Conservation (phyloP, 2,797 vertebrate species). For the Lagorchestes hirsutus region DNA sequence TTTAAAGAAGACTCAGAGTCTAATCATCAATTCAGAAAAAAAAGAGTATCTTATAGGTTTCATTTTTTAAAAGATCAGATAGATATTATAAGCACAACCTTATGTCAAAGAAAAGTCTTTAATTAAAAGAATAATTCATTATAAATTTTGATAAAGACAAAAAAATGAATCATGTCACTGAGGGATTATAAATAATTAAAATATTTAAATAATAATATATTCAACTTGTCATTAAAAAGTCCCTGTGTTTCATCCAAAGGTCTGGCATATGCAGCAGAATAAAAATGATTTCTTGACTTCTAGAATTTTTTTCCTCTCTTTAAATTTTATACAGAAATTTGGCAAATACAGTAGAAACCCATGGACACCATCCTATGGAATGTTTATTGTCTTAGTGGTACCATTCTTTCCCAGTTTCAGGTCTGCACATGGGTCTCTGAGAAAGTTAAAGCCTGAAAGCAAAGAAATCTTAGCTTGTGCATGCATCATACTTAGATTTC, state of each 20-base stretch:
- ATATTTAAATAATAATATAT: conserved; percentile 75
- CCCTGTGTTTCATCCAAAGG: conserved; percentile 58
- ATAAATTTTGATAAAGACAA: conserved; percentile 59
- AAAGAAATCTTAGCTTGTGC: background rate
- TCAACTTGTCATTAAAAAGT: conserved; percentile 67
- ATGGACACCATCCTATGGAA: background rate
- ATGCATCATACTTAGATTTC: background rate
- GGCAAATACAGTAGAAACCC: conserved; percentile 53
- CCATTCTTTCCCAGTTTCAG: conserved; percentile 44
- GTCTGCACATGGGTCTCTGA: background rate
- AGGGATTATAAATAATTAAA: conserved; percentile 66
- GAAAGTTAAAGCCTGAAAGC: conserved; percentile 41
- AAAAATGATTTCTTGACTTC: conserved; percentile 68
- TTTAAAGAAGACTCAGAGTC: conserved; percentile 48
- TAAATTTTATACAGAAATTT: conserved; percentile 49
- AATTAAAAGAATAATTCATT: conserved; percentile 71
- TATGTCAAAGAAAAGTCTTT: conserved; percentile 58
- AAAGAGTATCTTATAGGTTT: background rate
- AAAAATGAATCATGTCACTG: conserved; percentile 44
- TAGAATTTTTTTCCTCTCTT: conserved; percentile 13
- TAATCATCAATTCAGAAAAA: conserved; percentile 28
- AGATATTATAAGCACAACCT: conserved; percentile 60
- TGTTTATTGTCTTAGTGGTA: conserved; percentile 15
- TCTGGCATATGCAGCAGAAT: conserved; percentile 39
- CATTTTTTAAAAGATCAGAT: conserved; percentile 53